Base-by-base conservation (phyloP, 1,140 invertebrate species). In the Argopecten irradians region DNA sequence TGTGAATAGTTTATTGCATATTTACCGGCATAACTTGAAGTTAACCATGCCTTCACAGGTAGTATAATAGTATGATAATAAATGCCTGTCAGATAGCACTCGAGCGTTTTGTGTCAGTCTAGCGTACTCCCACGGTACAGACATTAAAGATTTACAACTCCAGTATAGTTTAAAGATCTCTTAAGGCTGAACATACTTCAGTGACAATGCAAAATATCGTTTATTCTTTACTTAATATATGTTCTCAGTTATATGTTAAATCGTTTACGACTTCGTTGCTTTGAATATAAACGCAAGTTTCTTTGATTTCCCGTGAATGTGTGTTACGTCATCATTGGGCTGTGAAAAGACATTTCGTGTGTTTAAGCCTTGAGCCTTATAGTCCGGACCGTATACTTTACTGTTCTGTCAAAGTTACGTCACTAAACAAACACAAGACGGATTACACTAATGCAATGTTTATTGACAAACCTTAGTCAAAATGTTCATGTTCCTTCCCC, bases 31-130 rank as follows among this genome's bases (percentile, higher is more conserved):
- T 71, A 71, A 22, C 55, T 71, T 28, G n/a, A 71, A 71, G 55
- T 71, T 71, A 71, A 71, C 55, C 55, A 71, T 28, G 55, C 55
- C 55, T 71, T 71, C 55, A 71, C n/a, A 71, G 55, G 55, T 71
- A 71, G n/a, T 55, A 11, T 71, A 71, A 71, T 71, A 71, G 55
- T 71, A 71, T 71, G 55, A 71, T 71, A 71, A 71, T 71, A 71
- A 71, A 71, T 71, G 55, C 13, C 55, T 71, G 8, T 71, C 55
- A n/a, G 55, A 71, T n/a, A 71, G 22, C n/a, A 71, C 55, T 71
- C 55, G 55, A 71, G 55, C 55, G 55, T 71, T 71, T 71, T 71
- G 55, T 71, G 55, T 71, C 55, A 71, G 55, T 16, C 55, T 71
- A 71, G 43, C 5, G 55, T 71, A 71, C 55, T 71, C 55, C 55